These are phyloP conservation scores for Pseudochirops cupreus DNA, from an alignment of 2,797 vertebrate genomes.

Conservation along the genomic window DNA sequence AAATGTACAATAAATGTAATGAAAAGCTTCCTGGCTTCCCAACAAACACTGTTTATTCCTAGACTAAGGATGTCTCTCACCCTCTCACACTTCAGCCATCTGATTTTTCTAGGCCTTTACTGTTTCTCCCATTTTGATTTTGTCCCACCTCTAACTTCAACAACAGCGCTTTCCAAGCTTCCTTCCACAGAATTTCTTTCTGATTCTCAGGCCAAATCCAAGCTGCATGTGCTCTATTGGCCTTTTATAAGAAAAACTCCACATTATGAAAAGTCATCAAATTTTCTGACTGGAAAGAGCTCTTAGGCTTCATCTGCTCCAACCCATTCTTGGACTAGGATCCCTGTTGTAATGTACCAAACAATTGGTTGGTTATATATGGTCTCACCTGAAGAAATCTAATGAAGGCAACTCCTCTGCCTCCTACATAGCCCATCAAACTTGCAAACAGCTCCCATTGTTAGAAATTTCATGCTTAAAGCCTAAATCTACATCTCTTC, in stretches of 20 bases:
- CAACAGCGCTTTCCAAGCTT: background rate
- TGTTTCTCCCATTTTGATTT: background rate
- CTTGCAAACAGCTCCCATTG: background rate
- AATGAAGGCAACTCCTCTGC: background rate
- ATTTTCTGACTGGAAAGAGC: background rate
- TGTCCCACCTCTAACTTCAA: background rate
- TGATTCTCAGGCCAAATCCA: background rate
- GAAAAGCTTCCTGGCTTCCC: too few species aligned
- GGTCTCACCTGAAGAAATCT: background rate
- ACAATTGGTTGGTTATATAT: background rate
- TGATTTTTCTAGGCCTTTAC: constrained; percentile 1
- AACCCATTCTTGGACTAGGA: background rate
- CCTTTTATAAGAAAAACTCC: background rate
- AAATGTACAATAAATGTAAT: too few species aligned
- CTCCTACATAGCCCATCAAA: background rate
- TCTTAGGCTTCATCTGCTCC: background rate
- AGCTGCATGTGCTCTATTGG: background rate
- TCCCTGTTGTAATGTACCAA: background rate
- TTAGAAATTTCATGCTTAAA: background rate
- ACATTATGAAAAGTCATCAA: background rate
- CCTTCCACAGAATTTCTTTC: constrained; percentile 45
- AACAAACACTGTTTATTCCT: too few species aligned
- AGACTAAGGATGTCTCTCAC: too few species aligned
- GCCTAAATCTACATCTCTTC: background rate
- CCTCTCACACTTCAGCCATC: background rate